These are phyloP conservation scores for Zalophus californianus DNA, from an alignment of 2,797 vertebrate genomes.

Conservation along the genomic window DNA sequence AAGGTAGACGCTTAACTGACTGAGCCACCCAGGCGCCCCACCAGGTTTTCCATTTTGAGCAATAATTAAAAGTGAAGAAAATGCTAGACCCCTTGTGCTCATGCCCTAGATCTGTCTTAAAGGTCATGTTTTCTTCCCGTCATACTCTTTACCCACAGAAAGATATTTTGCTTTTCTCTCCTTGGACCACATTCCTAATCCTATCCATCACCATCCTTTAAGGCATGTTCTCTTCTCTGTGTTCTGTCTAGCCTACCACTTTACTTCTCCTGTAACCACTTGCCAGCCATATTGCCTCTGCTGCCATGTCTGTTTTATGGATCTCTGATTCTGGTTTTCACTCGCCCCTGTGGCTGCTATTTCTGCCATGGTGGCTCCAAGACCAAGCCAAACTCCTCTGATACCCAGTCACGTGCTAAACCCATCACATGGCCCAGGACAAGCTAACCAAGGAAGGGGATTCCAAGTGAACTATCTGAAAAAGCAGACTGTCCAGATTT, in stretches of 20 bases:
- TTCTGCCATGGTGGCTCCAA: not conserved
- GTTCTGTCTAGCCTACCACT: not conserved
- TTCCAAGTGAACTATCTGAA: not conserved
- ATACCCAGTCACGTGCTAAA: not conserved
- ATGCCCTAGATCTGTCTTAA: not conserved
- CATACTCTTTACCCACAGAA: not conserved
- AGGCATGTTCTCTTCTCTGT: not conserved
- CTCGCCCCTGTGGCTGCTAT: not conserved
- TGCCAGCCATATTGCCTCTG: not conserved
- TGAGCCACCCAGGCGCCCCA: not conserved
- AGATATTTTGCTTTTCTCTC: not conserved
- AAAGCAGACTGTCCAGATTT: not conserved
- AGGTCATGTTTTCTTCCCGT: not conserved
- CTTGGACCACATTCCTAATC: not conserved
- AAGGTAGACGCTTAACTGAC: not conserved
- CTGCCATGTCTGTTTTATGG: not conserved
- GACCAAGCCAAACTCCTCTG: not conserved
- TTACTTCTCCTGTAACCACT: not conserved
- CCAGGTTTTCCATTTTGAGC: conserved; percentile 48
- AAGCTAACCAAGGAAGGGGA: not conserved
- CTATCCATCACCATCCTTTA: not conserved
- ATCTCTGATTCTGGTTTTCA: not conserved
- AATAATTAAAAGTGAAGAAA: not conserved
- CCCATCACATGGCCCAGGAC: not conserved
- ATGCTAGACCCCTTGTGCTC: not conserved